Evolutionary conservation across 2,888 invertebrate species (phyloP), one percentile per base, ranked within the genome.

Genomic region (Saturnia pavonia): DNA sequence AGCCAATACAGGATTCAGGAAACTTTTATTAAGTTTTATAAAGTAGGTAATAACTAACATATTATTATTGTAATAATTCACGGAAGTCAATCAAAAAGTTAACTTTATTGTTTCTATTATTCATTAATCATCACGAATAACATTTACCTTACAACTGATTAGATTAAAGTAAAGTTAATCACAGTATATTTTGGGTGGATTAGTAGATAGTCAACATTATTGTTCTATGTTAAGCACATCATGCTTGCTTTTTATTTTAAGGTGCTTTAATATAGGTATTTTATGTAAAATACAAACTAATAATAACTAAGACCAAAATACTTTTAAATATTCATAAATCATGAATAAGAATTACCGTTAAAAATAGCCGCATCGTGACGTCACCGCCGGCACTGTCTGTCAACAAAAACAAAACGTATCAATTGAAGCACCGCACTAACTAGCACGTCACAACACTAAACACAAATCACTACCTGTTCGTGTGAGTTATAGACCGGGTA

Each of bases 301-400:
- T n/a, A n/a, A n/a, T n/a, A 34, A 34, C 34, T 34, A 34, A 34
- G 6, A 34, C 2, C 34, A 34, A 34, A 34, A 34, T 34, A 34
- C 34, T n/a, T n/a, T n/a, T n/a, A n/a, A n/a, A n/a, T n/a, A n/a
- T n/a, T n/a, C n/a, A n/a, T n/a, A n/a, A n/a, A n/a, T n/a, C n/a
- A n/a, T n/a, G n/a, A 75, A 60, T 66, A 70, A 74, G 70, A 81
- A 82, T 88, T 91, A 93, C 93, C 92, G 91, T 80, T 76, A 82
- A 78, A 83, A 85, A 81, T 86, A 91, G 89, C 91, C 90, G 91
- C 93, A 93, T 92, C 72, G 72, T 74, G 78, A 75, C 76, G 81
- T 84, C 81, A 82, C 81, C 78, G 79, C 84, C 80, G 80, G 84
- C 83, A 84, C 85, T 84, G 80, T 89, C 93, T 93, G 92, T 89